phyloP scores from a whole-genome alignment of 1,140 invertebrate genomes.

The Lordiphosa stackelbergi region DNA sequence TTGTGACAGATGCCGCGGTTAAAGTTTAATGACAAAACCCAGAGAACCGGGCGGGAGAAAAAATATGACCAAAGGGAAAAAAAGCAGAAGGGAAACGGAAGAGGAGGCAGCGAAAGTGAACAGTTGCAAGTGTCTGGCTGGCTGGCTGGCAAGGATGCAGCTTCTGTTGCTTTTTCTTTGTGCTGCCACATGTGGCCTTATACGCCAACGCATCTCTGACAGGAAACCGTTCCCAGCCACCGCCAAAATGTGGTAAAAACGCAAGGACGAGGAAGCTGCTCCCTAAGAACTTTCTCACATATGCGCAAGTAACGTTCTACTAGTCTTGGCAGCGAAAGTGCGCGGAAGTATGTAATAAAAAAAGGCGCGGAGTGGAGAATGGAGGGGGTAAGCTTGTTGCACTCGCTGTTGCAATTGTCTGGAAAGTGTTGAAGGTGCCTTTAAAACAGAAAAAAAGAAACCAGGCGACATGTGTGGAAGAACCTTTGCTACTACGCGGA shows the following conservation, averaged over 20 bases:
- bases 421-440: conserved; percentile 50
- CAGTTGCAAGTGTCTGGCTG: conserved; percentile 53
- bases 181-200: conserved; percentile 32
- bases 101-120: conserved; percentile 60
- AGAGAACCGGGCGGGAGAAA: conserved; percentile 16
- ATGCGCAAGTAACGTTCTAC: conserved; percentile 47
- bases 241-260: conserved; percentile 70
- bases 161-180: conserved; percentile 39
- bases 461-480: conserved; percentile 9
- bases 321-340: conserved; percentile 59
- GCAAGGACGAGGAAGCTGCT: conserved; percentile 44
- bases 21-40: conserved; percentile 66
- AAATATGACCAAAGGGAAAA: conserved; percentile 11
- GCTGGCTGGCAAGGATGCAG: conserved; percentile 49
- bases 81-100: not conserved
- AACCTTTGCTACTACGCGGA: conserved; percentile 9
- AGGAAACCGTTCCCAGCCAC: conserved; percentile 68
- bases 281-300: conserved; percentile 63
- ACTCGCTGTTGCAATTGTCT: conserved; percentile 60
- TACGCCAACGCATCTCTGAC: conserved; percentile 64
- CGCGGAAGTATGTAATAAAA: conserved; percentile 68
- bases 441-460: conserved; percentile 10
- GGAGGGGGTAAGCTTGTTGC: conserved; percentile 41
- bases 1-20: conserved; percentile 65
- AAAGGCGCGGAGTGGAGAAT: conserved; percentile 35